Percentiles rank a stretch among this genome's conserved stretches.
Evolutionary conservation across 2,888 invertebrate species (phyloP).

Genomic region (Panopea generosa): DNA sequence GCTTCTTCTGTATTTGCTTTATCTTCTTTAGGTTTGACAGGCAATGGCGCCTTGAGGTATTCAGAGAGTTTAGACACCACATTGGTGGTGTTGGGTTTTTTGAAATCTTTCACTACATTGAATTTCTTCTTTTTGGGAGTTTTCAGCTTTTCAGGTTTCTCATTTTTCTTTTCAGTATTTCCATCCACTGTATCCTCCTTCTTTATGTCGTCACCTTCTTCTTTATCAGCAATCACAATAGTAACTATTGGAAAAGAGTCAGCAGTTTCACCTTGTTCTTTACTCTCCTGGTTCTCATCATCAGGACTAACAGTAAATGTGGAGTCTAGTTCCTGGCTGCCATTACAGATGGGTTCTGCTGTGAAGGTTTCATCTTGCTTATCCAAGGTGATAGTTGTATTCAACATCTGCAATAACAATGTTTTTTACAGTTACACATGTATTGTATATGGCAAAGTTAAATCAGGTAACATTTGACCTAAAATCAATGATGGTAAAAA

Average conservation of each 20-base stretch:
- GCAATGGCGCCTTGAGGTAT: slow-evolving; percentile 76
- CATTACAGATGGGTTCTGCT: neutral
- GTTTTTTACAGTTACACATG: no score
- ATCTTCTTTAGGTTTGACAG: slow-evolving; percentile 74
- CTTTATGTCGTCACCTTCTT: slow-evolving; percentile 36
- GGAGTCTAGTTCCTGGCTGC: slow-evolving; percentile 23
- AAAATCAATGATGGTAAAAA: no score
- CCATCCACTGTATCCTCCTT: slow-evolving; percentile 30
- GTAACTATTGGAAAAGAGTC: slow-evolving; percentile 46
- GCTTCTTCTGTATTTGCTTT: slow-evolving; percentile 66
- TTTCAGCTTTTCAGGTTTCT: slow-evolving; percentile 62
- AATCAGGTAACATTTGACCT: no score
- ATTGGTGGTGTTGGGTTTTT: slow-evolving; percentile 75
- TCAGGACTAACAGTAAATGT: slow-evolving; percentile 34
- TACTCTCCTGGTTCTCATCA: slow-evolving; percentile 5
- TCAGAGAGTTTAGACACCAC: slow-evolving; percentile 76
- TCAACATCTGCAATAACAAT: slow-evolving; percentile 15
- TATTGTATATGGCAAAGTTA: no score
- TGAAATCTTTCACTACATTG: slow-evolving; percentile 68
- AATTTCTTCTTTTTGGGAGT: slow-evolving; percentile 57
- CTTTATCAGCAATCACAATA: slow-evolving; percentile 59
- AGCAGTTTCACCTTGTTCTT: slow-evolving; percentile 27
- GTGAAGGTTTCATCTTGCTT: slow-evolving; percentile 20
- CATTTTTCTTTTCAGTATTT: slow-evolving; percentile 57
- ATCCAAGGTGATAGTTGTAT: slow-evolving; percentile 44